Evolutionary conservation across 2,888 invertebrate genomes (phyloP).

Genomic region (Diabrotica balteata): DNA sequence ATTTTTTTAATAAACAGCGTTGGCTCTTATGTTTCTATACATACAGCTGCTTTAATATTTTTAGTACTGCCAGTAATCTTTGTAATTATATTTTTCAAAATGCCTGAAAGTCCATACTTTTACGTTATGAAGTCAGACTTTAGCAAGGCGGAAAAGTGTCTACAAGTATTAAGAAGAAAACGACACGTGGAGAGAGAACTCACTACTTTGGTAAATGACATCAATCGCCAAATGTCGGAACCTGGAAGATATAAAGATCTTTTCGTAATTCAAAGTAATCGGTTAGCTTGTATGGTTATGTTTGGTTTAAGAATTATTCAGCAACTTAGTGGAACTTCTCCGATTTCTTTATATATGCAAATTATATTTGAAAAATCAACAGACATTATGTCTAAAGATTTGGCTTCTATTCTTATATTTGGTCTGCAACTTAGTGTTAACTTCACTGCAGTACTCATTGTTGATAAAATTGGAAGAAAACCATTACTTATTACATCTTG

Average conservation of each 20-base stretch:
- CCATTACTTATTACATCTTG: constrained; percentile 44
- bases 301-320: constrained; percentile 47
- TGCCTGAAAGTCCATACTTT: constrained; percentile 55
- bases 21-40: constrained; percentile 44
- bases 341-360: constrained; percentile 49
- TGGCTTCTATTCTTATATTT: constrained; percentile 31
- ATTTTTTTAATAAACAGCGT: constrained; percentile 43
- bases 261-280: constrained; percentile 46
- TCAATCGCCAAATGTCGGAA: constrained; percentile 51
- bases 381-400: constrained; percentile 19
- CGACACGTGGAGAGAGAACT: constrained; percentile 49
- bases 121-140: constrained; percentile 46
- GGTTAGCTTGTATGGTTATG: constrained; percentile 47
- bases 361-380: constrained; percentile 34
- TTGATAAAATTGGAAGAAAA: constrained; percentile 46
- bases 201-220: constrained; percentile 42
- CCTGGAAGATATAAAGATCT: constrained; percentile 47
- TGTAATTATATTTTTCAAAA: constrained; percentile 41
- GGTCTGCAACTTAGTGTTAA: constrained; percentile 35
- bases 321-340: constrained; percentile 50
- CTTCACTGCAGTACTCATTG: constrained; percentile 39
- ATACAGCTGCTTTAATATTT: constrained; percentile 37
- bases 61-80: constrained; percentile 42
- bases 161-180: constrained; percentile 45
- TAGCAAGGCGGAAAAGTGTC: constrained; percentile 45